Conservation (phyloP, 2,888 invertebrate genomes). For the Sialis fuliginosa region DNA sequence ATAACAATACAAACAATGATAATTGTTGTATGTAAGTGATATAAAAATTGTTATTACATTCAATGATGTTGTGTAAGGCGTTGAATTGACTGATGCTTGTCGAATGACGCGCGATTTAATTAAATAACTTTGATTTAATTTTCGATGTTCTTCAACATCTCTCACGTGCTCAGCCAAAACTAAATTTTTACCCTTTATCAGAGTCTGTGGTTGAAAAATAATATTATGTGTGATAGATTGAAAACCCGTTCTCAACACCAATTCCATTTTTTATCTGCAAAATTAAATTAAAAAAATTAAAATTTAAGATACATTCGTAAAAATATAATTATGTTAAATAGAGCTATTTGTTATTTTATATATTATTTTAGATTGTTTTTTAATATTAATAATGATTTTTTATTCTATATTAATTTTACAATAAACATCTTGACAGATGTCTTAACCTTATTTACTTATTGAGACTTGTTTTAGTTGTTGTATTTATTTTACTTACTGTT, state of each 20-base stretch:
- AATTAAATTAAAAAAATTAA: neutral
- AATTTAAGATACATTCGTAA: neutral
- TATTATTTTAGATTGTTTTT: neutral
- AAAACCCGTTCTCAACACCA: neutral
- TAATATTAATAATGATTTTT: neutral
- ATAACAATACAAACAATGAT: neutral
- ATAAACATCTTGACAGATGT: too few species aligned
- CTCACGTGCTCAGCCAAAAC: conserved; percentile 8
- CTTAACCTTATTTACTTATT: too few species aligned
- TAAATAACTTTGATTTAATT: conserved; percentile 5
- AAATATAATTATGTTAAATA: neutral
- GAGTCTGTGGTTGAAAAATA: neutral
- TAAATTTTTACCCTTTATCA: conserved; percentile 1
- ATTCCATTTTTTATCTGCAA: neutral
- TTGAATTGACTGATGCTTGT: conserved; percentile 7
- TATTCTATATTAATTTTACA: too few species aligned
- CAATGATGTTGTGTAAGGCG: conserved; percentile 7
- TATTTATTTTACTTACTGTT: too few species aligned
- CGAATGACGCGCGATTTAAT: conserved; percentile 8
- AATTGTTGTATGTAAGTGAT: neutral
- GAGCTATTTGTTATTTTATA: neutral
- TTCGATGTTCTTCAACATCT: conserved; percentile 7
- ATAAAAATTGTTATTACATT: conserved; percentile 6
- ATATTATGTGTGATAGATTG: neutral
- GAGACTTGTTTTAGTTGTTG: too few species aligned